Percentiles rank a stretch among this genome's conserved stretches.
Evolutionary conservation across 2,888 invertebrate species (phyloP).

Genomic region (Sphinx pinastri): DNA sequence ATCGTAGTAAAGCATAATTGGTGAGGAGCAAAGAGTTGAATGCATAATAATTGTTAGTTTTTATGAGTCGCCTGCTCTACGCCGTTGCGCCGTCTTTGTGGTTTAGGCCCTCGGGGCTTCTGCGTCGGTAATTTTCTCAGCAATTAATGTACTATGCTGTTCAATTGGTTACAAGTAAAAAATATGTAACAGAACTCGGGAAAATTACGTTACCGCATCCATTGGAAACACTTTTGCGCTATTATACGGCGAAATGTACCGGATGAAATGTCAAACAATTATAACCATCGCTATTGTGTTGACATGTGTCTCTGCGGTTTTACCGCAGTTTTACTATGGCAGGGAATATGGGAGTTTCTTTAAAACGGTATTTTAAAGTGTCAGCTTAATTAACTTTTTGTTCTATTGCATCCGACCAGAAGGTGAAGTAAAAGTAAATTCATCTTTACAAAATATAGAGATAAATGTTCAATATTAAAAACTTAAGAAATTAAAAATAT

Average conservation of each 20-base stretch:
- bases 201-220: slow-evolving; percentile 63
- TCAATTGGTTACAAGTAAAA: slow-evolving; percentile 76
- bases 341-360: not conserved
- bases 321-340: not conserved
- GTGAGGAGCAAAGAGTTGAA: slow-evolving; percentile 62
- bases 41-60: slow-evolving; percentile 72
- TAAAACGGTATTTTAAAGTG: not conserved
- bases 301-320: slow-evolving; percentile 59
- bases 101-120: slow-evolving; percentile 67
- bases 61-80: slow-evolving; percentile 61
- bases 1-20: slow-evolving; percentile 58
- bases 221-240: slow-evolving; percentile 59
- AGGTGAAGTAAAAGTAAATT: not conserved
- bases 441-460: not conserved
- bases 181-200: slow-evolving; percentile 69
- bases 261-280: slow-evolving; percentile 39
- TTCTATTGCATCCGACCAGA: not conserved
- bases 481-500: too few species aligned
- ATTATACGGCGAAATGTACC: slow-evolving; percentile 47
- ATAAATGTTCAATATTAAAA: too few species aligned
- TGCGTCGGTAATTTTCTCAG: slow-evolving; percentile 73
- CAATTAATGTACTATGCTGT: slow-evolving; percentile 74
- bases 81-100: slow-evolving; percentile 62
- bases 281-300: slow-evolving; percentile 47
- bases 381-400: not conserved